Evolutionary conservation across 1,140 invertebrate genomes (phyloP).

Genomic region (Solenopsis invicta): DNA sequence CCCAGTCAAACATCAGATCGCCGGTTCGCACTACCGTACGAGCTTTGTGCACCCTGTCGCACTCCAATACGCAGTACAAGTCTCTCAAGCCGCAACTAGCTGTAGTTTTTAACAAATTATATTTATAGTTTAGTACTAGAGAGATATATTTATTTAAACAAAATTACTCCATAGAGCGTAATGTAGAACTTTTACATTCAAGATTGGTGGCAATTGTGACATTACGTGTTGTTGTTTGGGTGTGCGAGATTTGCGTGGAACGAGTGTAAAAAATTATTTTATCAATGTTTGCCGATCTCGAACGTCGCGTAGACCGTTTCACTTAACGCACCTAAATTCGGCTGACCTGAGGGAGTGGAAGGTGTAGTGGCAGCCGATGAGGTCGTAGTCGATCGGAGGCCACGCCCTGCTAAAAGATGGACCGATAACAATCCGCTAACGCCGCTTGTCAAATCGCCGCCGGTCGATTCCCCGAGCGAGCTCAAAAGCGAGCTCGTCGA

Average conservation of each 20-base stretch:
- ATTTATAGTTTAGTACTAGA: too few relatives aligned
- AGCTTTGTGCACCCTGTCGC: slow-evolving; percentile 98
- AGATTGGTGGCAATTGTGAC: background rate
- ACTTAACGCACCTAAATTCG: slow-evolving; percentile 81
- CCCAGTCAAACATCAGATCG: slow-evolving; percentile 99
- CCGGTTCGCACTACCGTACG: slow-evolving; percentile 98
- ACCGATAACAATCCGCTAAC: slow-evolving; percentile 97
- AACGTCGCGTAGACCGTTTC: background rate
- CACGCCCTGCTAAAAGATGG: slow-evolving; percentile 95
- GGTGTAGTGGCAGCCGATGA: slow-evolving; percentile 90
- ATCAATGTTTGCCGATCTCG: background rate
- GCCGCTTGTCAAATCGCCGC: slow-evolving; percentile 88
- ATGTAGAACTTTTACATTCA: background rate
- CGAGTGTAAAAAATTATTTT: background rate
- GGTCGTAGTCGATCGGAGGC: slow-evolving; percentile 92
- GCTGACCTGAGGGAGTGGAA: slow-evolving; percentile 88
- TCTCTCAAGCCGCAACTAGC: slow-evolving; percentile 91
- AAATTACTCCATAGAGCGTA: background rate
- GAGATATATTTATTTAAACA: background rate
- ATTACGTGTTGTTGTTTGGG: background rate
- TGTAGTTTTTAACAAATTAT: slow-evolving; percentile 65
- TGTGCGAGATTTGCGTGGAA: background rate
- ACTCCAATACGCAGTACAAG: slow-evolving; percentile 98
- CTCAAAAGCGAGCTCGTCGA: slow-evolving; percentile 85
- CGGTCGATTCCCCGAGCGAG: slow-evolving; percentile 82